Evolutionary conservation across 2,797 vertebrate genomes (phyloP).

Genomic region (Siniperca undulata): DNA sequence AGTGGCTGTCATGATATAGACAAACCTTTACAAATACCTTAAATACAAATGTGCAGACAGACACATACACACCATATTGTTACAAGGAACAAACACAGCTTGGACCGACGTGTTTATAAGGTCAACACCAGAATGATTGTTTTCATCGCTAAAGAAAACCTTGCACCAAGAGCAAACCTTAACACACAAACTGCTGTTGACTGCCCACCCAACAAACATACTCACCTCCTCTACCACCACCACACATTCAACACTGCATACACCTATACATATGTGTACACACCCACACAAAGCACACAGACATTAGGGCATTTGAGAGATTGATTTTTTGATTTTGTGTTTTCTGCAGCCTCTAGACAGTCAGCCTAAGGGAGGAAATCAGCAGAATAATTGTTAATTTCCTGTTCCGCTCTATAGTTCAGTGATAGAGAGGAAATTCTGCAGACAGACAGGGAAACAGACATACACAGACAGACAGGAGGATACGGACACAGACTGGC

Average conservation of each 20-base stretch:
- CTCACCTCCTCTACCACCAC: neutral
- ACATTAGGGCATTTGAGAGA: constrained; percentile 37
- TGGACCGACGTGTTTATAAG: constrained; percentile 19
- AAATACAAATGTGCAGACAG: neutral
- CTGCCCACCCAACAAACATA: neutral
- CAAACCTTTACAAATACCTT: neutral
- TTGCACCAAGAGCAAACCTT: constrained; percentile 20
- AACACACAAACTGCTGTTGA: constrained; percentile 14
- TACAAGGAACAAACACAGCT: constrained; percentile 16
- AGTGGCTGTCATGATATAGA: neutral
- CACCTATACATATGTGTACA: neutral
- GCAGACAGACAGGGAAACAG: constrained; percentile 48
- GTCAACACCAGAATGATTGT: constrained; percentile 30
- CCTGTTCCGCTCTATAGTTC: constrained; percentile 65
- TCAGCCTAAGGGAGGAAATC: constrained; percentile 48
- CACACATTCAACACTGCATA: constrained; percentile 3
- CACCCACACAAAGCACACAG: constrained; percentile 29
- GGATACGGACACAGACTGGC: constrained; percentile 42
- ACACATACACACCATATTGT: neutral
- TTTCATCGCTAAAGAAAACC: constrained; percentile 21
- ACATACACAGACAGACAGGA: constrained; percentile 49
- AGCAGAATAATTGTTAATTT: constrained; percentile 78
- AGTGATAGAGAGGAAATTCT: constrained; percentile 64
- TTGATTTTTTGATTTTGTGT: constrained; percentile 53
- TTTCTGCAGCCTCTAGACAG: constrained; percentile 44